Percentiles rank a stretch among this genome's conserved stretches.
These are phyloP conservation scores for Macquaria ambigua DNA, from an alignment of 2,113 vertebrate species.

Conservation along the genomic window DNA sequence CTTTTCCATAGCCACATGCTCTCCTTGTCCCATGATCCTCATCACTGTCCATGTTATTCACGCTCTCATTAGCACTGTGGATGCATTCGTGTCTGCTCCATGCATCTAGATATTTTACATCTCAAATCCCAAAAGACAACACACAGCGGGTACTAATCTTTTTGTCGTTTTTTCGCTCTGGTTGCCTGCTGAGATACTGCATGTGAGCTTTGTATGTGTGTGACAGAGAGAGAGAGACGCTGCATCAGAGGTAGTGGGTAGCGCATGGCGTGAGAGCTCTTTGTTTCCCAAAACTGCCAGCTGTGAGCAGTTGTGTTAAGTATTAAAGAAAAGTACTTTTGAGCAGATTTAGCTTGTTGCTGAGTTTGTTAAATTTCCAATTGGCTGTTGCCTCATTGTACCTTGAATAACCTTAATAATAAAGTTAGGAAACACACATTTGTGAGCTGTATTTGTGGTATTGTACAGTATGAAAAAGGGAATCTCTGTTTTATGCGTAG, in stretches of 20 bases:
- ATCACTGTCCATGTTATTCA: conserved; percentile 50
- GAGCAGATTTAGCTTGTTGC: not conserved
- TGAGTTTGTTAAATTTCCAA: conserved; percentile 26
- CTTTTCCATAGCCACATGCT: not conserved
- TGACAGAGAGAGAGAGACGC: conserved; percentile 28
- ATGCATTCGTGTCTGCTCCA: conserved; percentile 59
- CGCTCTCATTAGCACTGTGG: conserved; percentile 49
- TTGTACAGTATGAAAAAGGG: not conserved
- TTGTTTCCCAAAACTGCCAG: conserved; percentile 37
- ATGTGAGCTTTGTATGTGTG: conserved; percentile 40
- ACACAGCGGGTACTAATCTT: conserved; percentile 69
- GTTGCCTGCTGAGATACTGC: conserved; percentile 59
- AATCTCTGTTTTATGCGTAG: not conserved
- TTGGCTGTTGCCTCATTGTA: not conserved
- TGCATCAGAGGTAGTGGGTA: conserved; percentile 23
- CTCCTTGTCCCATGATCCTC: conserved; percentile 32
- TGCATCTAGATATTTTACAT: conserved; percentile 63
- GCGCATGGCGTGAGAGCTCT: conserved; percentile 22
- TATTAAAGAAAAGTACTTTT: conserved; percentile 23
- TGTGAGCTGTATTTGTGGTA: not conserved
- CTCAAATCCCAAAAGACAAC: conserved; percentile 61
- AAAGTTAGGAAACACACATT: not conserved
- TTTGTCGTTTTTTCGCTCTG: conserved; percentile 49
- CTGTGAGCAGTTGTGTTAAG: conserved; percentile 29
- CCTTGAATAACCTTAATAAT: not conserved